Percentiles rank a stretch among this genome's conserved stretches.
These are phyloP conservation scores for Pelodytes ibericus DNA, from an alignment of 2,797 vertebrate species.

Conservation along the genomic window DNA sequence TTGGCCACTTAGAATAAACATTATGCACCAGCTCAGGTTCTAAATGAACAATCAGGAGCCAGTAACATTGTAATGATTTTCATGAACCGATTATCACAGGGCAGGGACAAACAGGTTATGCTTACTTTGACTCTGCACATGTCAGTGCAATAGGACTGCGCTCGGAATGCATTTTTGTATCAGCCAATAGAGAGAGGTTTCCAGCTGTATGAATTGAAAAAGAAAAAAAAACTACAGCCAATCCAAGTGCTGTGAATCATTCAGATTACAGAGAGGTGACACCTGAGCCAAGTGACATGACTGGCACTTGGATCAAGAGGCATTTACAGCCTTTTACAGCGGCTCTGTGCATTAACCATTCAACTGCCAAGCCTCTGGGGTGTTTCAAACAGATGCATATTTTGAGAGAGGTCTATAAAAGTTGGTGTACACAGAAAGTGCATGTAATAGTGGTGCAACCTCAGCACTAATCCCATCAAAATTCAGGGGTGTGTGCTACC, in stretches of 20 bases:
- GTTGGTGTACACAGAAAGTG: too few species aligned
- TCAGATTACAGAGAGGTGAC: neutral
- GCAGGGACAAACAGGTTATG: neutral
- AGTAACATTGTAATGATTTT: neutral
- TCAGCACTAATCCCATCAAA: too few species aligned
- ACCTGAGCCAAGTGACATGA: constrained; percentile 1
- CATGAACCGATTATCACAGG: neutral
- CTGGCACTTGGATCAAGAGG: neutral
- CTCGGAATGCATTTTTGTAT: constrained; percentile 12
- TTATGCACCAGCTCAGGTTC: neutral
- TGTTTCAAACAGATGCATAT: too few species aligned
- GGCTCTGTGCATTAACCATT: neutral
- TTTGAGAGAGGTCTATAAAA: too few species aligned
- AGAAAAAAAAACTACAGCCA: constrained; percentile 42
- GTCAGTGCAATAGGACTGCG: neutral
- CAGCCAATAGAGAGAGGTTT: constrained; percentile 14
- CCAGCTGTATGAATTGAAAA: constrained; percentile 14
- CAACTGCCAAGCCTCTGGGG: too few species aligned
- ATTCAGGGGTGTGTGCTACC: too few species aligned
- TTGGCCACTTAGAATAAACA: neutral
- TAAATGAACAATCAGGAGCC: neutral
- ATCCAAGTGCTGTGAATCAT: neutral
- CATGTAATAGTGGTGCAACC: too few species aligned
- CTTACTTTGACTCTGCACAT: neutral
- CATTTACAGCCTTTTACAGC: neutral